Evolutionary conservation across 2,888 invertebrate genomes (phyloP).

Genomic region (Pocota personata): DNA sequence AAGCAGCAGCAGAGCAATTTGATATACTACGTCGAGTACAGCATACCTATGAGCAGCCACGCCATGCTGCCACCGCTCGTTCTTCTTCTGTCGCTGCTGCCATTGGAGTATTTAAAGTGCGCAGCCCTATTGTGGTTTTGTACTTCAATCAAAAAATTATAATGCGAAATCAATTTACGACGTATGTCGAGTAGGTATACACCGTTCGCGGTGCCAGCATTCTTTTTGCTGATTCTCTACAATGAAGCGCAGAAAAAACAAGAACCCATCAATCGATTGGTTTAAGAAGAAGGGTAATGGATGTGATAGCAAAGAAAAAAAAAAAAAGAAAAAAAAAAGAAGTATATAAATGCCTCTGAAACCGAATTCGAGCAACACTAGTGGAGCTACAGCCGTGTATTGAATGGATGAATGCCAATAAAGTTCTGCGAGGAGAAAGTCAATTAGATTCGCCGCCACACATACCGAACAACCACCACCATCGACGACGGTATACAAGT

Average conservation of each 20-base stretch:
- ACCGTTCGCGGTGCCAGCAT: constrained; percentile 36
- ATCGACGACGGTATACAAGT: not conserved
- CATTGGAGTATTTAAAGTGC: constrained; percentile 63
- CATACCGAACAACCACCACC: constrained; percentile 3
- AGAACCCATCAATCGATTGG: constrained; percentile 59
- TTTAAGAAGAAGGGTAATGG: constrained; percentile 57
- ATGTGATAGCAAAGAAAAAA: constrained; percentile 37
- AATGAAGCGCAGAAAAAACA: constrained; percentile 8
- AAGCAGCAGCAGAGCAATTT: constrained; percentile 63
- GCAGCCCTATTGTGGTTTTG: constrained; percentile 70
- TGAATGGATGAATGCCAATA: constrained; percentile 57
- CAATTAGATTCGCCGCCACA: constrained; percentile 70
- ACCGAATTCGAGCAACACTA: constrained; percentile 58
- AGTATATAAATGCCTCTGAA: constrained; percentile 43
- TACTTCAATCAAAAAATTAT: constrained; percentile 73
- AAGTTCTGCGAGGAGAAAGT: constrained; percentile 71
- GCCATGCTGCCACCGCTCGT: constrained; percentile 7
- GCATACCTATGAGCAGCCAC: constrained; percentile 34
- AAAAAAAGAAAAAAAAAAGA: constrained; percentile 2
- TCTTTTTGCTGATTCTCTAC: constrained; percentile 42
- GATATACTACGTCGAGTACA: constrained; percentile 53
- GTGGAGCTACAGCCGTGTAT: constrained; percentile 28
- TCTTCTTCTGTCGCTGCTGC: not conserved
- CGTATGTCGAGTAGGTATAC: constrained; percentile 52
- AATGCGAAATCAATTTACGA: constrained; percentile 73